Percentiles rank a stretch among this genome's conserved stretches.
These are phyloP conservation scores for Leptinotarsa tumamoca DNA, from an alignment of 2,888 invertebrate genomes.

Conservation along the genomic window DNA sequence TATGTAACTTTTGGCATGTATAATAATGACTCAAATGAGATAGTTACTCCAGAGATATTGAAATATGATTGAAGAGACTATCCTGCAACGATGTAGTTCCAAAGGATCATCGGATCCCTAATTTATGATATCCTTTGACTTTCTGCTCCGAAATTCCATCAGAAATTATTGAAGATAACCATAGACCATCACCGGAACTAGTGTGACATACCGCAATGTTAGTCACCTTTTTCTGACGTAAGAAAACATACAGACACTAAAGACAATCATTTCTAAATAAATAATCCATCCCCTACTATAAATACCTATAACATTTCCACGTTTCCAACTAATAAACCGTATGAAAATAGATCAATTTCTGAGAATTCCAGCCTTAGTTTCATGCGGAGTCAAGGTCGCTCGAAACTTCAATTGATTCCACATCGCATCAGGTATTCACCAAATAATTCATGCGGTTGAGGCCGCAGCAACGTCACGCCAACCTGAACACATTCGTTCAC, in stretches of 20 bases:
- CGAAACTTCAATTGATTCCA: constrained; percentile 20
- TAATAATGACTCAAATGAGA: no score
- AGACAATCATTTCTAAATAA: neutral
- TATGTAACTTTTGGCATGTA: no score
- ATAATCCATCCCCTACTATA: neutral
- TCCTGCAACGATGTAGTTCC: no score
- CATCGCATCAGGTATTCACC: constrained; percentile 18
- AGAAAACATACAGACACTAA: neutral
- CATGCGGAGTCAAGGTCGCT: constrained; percentile 4
- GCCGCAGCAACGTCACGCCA: neutral
- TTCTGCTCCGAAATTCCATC: no score
- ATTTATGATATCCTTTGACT: no score
- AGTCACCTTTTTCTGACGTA: neutral
- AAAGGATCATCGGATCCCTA: no score
- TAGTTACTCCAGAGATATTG: no score
- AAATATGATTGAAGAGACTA: no score
- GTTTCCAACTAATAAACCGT: neutral
- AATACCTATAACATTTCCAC: neutral
- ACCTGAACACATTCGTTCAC: constrained; percentile 4
- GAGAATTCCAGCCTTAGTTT: neutral
- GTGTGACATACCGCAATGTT: neutral
- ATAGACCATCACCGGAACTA: no score
- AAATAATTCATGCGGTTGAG: constrained; percentile 12
- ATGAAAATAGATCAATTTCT: neutral
- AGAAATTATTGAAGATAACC: no score